Conservation (phyloP, 2,888 invertebrate species). For the Tanypteryx hageni region DNA sequence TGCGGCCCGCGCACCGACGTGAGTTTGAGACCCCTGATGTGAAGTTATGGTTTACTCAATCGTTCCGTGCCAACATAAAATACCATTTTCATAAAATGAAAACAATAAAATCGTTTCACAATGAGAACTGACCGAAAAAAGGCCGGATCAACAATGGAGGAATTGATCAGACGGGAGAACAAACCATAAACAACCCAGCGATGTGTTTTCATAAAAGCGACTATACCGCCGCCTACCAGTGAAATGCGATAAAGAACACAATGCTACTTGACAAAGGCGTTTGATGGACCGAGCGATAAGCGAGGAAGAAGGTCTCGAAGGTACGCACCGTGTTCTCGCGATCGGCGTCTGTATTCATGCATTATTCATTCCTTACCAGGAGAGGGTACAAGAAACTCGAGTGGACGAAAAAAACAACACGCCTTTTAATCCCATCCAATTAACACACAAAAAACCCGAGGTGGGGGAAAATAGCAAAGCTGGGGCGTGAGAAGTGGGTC, state of each 20-base stretch:
- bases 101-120: too few relatives aligned
- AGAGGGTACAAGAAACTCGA: not conserved
- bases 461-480: not conserved
- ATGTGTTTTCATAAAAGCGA: not conserved
- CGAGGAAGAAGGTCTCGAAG: not conserved
- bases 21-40: too few relatives aligned
- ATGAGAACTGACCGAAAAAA: too few relatives aligned
- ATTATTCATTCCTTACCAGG: not conserved
- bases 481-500: conserved; percentile 55
- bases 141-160: not conserved
- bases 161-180: not conserved
- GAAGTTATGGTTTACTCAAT: too few relatives aligned
- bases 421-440: conserved; percentile 27
- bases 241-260: conserved; percentile 34
- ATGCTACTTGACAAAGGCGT: not conserved
- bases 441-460: conserved; percentile 45
- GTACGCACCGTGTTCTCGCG: not conserved
- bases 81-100: too few relatives aligned
- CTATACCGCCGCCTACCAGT: not conserved
- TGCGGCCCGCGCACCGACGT: too few relatives aligned
- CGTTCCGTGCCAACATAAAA: too few relatives aligned
- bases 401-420: too few relatives aligned
- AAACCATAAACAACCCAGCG: not conserved
- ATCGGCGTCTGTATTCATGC: not conserved
- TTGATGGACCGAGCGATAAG: conserved; percentile 16